phyloP scores from a whole-genome alignment of 2,888 invertebrate species.

The Xanthia icteritia region DNA sequence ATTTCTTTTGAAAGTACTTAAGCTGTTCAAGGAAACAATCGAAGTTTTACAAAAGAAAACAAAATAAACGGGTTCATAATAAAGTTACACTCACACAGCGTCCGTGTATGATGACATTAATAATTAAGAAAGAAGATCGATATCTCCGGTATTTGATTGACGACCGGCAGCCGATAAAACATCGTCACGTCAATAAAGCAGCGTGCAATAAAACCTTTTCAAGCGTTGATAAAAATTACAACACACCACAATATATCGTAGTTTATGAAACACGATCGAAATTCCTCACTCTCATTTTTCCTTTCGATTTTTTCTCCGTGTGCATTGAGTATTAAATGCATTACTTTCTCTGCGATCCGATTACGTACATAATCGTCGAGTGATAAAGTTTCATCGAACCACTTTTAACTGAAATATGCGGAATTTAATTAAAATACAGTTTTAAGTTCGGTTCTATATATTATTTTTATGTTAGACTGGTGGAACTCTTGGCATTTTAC shows the following conservation, averaged over 20 bases:
- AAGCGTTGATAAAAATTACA: conserved; percentile 78
- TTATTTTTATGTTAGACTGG: conserved; percentile 47
- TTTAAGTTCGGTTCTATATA: conserved; percentile 38
- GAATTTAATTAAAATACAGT: conserved; percentile 67
- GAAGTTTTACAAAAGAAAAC: conserved; percentile 15
- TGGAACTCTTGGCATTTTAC: conserved; percentile 28
- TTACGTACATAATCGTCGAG: conserved; percentile 77
- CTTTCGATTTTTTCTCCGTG: conserved; percentile 82
- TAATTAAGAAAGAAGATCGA: conserved; percentile 68
- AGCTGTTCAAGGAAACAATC: conserved; percentile 27
- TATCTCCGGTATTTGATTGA: conserved; percentile 66
- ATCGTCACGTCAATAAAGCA: conserved; percentile 69
- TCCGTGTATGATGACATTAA: conserved; percentile 61
- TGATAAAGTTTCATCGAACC: conserved; percentile 79
- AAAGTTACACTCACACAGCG: conserved; percentile 32
- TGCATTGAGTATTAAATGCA: conserved; percentile 79
- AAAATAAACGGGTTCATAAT: conserved; percentile 21
- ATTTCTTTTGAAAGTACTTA: background rate
- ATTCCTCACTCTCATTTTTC: conserved; percentile 85
- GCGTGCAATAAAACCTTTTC: conserved; percentile 74
- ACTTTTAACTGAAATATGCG: conserved; percentile 73
- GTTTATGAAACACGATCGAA: conserved; percentile 83
- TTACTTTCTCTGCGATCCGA: conserved; percentile 87
- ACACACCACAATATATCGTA: conserved; percentile 71
- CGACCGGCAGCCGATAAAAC: conserved; percentile 65